These are phyloP conservation scores for Centropristis striata DNA, from an alignment of 2,113 vertebrate species.

Conservation along the genomic window DNA sequence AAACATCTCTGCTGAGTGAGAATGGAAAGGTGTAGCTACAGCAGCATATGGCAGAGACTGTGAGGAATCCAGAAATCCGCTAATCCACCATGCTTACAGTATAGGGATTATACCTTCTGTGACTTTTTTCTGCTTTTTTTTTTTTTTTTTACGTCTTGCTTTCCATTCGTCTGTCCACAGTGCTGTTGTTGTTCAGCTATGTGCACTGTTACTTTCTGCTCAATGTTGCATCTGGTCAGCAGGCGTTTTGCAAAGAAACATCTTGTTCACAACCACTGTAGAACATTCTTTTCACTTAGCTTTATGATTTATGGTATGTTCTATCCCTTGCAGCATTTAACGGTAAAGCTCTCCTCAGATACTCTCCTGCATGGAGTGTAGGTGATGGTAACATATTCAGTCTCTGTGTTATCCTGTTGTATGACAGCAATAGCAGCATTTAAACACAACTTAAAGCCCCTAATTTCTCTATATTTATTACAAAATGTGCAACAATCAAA, in stretches of 20 bases:
- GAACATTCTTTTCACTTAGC: constrained; percentile 2
- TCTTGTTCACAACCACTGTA: constrained; percentile 22
- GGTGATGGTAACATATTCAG: neutral
- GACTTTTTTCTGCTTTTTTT: constrained; percentile 45
- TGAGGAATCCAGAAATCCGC: constrained; percentile 65
- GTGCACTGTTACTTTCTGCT: constrained; percentile 11
- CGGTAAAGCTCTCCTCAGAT: constrained; percentile 18
- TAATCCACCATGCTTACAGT: constrained; percentile 62
- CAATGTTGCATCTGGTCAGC: constrained; percentile 48
- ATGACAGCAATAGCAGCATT: neutral
- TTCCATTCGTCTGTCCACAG: constrained; percentile 21
- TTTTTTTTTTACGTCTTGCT: constrained; percentile 35
- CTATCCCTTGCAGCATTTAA: neutral
- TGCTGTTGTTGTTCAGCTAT: constrained; percentile 40
- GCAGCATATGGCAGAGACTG: constrained; percentile 52
- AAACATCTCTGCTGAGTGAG: constrained; percentile 32
- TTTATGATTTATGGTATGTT: neutral
- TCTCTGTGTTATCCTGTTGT: neutral
- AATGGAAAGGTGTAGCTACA: constrained; percentile 57
- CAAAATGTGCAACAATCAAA: neutral
- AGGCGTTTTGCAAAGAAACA: neutral
- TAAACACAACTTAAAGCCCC: neutral
- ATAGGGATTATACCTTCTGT: constrained; percentile 55
- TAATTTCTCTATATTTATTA: neutral
- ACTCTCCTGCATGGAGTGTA: neutral